Conservation (phyloP, 2,113 vertebrate species). For the Calyptommatus sinebrachiatus region DNA sequence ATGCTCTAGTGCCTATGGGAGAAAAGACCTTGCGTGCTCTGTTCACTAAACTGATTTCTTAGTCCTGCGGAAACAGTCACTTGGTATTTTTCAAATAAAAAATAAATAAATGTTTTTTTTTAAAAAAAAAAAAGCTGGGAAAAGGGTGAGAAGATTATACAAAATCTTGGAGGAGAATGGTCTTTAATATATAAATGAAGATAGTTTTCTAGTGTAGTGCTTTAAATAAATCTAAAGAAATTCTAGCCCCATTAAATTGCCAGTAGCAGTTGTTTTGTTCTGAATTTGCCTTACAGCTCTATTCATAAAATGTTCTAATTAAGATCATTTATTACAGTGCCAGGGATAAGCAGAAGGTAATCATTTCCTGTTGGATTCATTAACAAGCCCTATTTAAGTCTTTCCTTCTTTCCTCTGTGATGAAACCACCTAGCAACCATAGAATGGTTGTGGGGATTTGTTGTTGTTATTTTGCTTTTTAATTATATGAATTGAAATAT, state of each 20-base stretch:
- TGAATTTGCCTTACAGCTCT: neutral
- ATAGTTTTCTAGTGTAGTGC: neutral
- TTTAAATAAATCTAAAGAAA: conserved; percentile 9
- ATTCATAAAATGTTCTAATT: conserved; percentile 14
- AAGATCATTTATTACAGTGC: conserved; percentile 8
- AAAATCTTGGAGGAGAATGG: too few relatives aligned
- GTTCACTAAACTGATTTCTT: too few relatives aligned
- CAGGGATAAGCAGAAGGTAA: neutral
- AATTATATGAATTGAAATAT: neutral
- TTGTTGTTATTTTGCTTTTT: neutral
- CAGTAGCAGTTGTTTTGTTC: conserved; percentile 17
- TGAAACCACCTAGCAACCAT: neutral
- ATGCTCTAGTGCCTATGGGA: too few relatives aligned
- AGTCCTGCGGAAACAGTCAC: too few relatives aligned
- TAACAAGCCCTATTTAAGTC: neutral
- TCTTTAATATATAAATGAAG: neutral
- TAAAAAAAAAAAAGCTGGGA: too few relatives aligned
- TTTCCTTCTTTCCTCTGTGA: conserved; percentile 1
- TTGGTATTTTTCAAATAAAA: too few relatives aligned
- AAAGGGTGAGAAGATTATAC: too few relatives aligned
- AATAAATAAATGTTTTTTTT: too few relatives aligned
- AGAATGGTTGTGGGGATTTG: neutral
- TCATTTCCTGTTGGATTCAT: conserved; percentile 4
- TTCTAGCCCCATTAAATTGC: neutral
- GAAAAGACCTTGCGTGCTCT: too few relatives aligned